Evolutionary conservation across 2,113 vertebrate species (phyloP).

Genomic region (Rhinolophus ferrumequinum): DNA sequence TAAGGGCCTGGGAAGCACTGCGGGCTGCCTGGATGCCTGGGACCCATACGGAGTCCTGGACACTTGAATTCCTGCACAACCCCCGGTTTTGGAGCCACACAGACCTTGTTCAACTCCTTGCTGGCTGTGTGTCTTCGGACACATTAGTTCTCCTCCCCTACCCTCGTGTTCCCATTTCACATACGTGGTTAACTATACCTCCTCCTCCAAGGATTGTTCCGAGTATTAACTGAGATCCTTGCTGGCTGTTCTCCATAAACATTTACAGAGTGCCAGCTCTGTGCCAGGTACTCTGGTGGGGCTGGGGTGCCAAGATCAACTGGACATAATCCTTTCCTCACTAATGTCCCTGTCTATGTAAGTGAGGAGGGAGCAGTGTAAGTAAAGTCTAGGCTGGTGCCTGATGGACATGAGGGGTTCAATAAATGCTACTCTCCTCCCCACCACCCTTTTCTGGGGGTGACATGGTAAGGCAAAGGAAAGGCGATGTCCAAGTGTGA

Average conservation of each 20-base stretch:
- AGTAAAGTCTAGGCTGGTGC: background rate
- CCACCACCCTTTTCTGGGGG: background rate
- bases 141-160: background rate
- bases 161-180: no score
- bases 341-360: background rate
- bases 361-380: background rate
- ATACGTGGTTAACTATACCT: accelerated
- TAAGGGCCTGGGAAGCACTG: constrained; percentile 79
- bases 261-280: no score
- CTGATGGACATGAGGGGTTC: background rate
- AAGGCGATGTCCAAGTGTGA: background rate
- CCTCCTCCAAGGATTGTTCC: background rate
- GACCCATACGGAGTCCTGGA: background rate
- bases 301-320: background rate
- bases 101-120: background rate
- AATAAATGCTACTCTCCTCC: background rate
- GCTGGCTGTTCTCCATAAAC: background rate
- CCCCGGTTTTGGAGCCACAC: background rate
- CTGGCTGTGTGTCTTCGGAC: background rate
- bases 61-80: background rate
- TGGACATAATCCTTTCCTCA: background rate
- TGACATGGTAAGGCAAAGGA: background rate
- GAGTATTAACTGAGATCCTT: background rate
- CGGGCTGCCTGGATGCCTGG: no score
- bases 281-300: background rate